phyloP scores from a whole-genome alignment of 2,113 vertebrate genomes.

The Myotis lucifugus region DNA sequence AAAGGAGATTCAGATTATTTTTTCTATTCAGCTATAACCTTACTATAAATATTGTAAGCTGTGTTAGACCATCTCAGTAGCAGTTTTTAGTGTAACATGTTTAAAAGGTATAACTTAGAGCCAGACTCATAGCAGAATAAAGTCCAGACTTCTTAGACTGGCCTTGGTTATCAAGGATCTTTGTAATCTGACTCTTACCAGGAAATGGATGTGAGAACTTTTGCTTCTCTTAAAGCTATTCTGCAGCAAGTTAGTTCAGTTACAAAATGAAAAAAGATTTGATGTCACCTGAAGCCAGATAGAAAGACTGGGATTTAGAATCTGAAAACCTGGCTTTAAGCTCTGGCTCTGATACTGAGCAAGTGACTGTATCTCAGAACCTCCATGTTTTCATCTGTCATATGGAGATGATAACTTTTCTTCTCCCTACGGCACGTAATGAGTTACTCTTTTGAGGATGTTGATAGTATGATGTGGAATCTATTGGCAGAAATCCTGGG shows the following conservation, averaged over 20 bases:
- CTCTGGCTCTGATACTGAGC: neutral
- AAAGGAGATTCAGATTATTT: slow-evolving; percentile 33
- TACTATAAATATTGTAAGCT: neutral
- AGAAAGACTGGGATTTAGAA: neutral
- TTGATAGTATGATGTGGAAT: neutral
- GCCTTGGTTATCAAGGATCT: slow-evolving; percentile 15
- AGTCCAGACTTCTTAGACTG: slow-evolving; percentile 2
- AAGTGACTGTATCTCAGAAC: neutral
- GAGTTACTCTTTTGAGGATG: neutral
- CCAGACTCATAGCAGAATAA: neutral
- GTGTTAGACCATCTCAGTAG: neutral
- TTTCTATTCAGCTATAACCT: neutral
- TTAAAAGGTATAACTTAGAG: neutral
- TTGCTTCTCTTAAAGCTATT: slow-evolving; percentile 35
- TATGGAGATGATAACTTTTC: neutral
- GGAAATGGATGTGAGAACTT: slow-evolving; percentile 43
- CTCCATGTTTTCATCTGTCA: neutral
- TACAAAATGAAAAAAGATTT: neutral
- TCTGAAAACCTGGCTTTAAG: neutral
- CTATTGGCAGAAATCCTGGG: neutral
- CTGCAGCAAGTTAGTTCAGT: slow-evolving; percentile 36
- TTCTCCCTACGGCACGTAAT: neutral
- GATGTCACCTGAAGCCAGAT: neutral
- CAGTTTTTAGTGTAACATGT: neutral
- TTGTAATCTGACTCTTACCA: slow-evolving; percentile 28